Conservation (phyloP, 2,797 vertebrate species). For the Cirrhinus mrigala region DNA sequence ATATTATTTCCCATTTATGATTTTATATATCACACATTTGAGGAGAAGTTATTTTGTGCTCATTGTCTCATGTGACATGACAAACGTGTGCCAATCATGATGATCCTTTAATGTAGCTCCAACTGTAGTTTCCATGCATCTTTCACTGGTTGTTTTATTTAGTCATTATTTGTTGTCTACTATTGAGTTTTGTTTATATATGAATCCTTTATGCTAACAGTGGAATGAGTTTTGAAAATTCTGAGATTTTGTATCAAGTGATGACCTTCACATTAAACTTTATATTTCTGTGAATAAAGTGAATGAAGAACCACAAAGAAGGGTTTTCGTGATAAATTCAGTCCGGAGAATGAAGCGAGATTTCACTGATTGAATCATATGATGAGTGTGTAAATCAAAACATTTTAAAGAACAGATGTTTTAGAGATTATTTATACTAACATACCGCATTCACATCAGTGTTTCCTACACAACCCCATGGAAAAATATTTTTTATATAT, state of each 20-base stretch:
- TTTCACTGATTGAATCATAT: neutral
- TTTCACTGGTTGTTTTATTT: neutral
- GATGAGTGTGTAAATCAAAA: neutral
- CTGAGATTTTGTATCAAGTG: slow-evolving; percentile 86
- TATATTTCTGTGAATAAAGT: slow-evolving; percentile 88
- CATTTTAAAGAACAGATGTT: too few species aligned
- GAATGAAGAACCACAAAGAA: slow-evolving; percentile 67
- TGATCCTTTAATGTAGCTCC: too few species aligned
- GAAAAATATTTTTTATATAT: neutral
- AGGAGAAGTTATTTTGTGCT: neutral
- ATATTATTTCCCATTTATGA: neutral
- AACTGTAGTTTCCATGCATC: neutral
- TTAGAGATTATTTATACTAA: neutral
- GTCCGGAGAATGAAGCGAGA: neutral
- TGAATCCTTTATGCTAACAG: slow-evolving; percentile 63
- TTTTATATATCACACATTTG: neutral
- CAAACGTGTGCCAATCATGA: too few species aligned
- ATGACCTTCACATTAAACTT: slow-evolving; percentile 84
- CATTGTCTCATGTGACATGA: neutral
- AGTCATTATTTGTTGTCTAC: neutral
- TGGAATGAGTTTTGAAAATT: slow-evolving; percentile 79
- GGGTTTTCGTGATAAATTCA: neutral
- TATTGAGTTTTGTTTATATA: slow-evolving; percentile 61
- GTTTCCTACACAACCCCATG: neutral
- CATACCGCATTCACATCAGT: neutral